Conservation (phyloP, 2,797 vertebrate genomes). For the Sternotherus odoratus region DNA sequence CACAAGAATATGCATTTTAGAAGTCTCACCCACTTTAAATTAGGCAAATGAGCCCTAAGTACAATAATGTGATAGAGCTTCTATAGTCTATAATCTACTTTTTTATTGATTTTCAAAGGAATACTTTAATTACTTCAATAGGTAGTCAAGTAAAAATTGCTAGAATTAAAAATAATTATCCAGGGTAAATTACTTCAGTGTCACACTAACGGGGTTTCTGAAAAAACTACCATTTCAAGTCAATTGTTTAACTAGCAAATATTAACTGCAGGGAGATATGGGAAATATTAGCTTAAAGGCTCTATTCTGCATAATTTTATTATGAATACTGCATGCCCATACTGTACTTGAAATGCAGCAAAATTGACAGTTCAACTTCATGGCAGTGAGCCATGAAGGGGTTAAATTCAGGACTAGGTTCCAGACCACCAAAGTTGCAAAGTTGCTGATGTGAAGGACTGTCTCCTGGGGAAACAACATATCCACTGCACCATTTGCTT, state of each 20-base stretch:
- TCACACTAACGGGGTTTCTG: fast-evolving
- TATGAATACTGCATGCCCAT: fast-evolving
- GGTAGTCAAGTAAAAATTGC: background rate
- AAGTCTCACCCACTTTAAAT: background rate
- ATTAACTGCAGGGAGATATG: background rate
- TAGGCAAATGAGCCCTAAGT: background rate
- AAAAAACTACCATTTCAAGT: background rate
- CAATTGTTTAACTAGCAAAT: background rate
- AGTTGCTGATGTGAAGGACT: slow-evolving; percentile 61
- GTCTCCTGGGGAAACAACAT: slow-evolving; percentile 56
- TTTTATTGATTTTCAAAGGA: background rate
- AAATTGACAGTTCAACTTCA: background rate
- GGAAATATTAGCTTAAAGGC: background rate
- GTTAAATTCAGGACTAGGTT: slow-evolving; percentile 62
- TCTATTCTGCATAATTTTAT: background rate
- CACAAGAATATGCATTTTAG: background rate
- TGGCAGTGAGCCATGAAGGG: background rate
- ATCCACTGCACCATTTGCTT: slow-evolving; percentile 73
- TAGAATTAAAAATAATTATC: background rate
- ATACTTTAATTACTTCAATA: background rate
- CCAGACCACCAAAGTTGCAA: slow-evolving; percentile 40
- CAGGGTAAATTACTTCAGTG: background rate
- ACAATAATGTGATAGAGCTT: background rate
- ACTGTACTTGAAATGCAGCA: background rate
- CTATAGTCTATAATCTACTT: background rate